A percentile compares a stretch with the other conserved stretches of the same genome.
These are phyloP conservation scores for Orgyia antiqua DNA, from an alignment of 2,888 invertebrate species.

Conservation along the genomic window DNA sequence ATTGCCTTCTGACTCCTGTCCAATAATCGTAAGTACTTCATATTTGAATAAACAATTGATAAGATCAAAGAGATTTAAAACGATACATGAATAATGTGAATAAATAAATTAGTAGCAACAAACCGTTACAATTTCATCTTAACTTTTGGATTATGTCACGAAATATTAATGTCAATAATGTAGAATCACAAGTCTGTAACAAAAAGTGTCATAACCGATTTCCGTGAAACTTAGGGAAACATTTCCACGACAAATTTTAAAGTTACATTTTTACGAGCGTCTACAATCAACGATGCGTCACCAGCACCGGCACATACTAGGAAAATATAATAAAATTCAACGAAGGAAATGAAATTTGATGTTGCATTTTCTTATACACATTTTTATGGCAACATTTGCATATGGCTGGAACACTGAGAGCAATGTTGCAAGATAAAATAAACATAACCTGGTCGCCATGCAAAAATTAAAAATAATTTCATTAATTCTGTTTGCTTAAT, in stretches of 20 bases:
- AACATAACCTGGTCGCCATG: constrained; percentile 20
- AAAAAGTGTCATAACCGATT: constrained; percentile 14
- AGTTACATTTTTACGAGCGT: constrained; percentile 39
- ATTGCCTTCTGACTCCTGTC: neutral
- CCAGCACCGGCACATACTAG: constrained; percentile 47
- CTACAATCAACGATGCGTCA: constrained; percentile 55
- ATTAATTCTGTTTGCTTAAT: constrained; percentile 28
- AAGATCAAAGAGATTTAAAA: neutral
- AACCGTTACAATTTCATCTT: neutral
- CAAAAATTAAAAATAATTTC: constrained; percentile 6
- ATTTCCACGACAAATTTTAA: constrained; percentile 28
- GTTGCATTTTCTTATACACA: constrained; percentile 52
- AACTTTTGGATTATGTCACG: neutral
- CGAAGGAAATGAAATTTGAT: constrained; percentile 50
- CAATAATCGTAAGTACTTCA: neutral
- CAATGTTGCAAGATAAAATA: constrained; percentile 35
- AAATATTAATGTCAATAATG: constrained; percentile 14
- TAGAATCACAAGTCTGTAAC: constrained; percentile 9
- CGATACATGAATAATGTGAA: neutral
- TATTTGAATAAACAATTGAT: neutral
- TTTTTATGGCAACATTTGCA: constrained; percentile 45
- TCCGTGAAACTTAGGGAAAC: constrained; percentile 17
- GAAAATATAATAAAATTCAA: constrained; percentile 52
- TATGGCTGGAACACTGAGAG: constrained; percentile 47
- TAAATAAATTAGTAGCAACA: too few relatives aligned